These are phyloP conservation scores for Rhynchotus rufescens DNA, from an alignment of 2,797 vertebrate genomes.

Conservation along the genomic window DNA sequence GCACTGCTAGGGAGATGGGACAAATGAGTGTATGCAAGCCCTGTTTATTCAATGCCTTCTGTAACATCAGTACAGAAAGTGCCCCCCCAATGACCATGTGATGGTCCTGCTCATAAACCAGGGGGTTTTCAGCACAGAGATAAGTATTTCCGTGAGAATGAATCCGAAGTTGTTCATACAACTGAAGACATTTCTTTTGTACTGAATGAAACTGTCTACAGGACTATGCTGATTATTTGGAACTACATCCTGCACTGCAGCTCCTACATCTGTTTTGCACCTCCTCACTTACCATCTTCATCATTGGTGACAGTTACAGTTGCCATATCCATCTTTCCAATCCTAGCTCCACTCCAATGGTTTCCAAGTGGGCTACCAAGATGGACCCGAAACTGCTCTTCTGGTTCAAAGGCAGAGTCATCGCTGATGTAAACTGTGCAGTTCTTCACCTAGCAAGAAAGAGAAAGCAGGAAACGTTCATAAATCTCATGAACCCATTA, in stretches of 20 bases:
- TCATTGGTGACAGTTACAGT: conserved; percentile 93
- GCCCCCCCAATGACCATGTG: background rate
- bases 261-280: background rate
- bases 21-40: background rate
- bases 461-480: background rate
- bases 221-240: background rate
- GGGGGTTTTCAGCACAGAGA: background rate
- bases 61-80: background rate
- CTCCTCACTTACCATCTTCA: conserved; percentile 88
- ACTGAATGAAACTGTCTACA: background rate
- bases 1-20: background rate
- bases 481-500: background rate
- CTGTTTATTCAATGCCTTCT: background rate
- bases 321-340: conserved; percentile 85
- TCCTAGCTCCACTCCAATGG: conserved; percentile 95
- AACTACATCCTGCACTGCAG: background rate
- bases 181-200: fast-evolving
- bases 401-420: conserved; percentile 94
- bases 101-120: background rate
- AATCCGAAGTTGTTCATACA: fast-evolving
- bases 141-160: background rate
- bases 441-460: conserved; percentile 88
- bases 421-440: conserved; percentile 90
- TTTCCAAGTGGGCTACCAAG: conserved; percentile 91
- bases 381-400: conserved; percentile 92